Evolutionary conservation across 2,113 vertebrate species (phyloP).

Genomic region (Siniperca knerii): DNA sequence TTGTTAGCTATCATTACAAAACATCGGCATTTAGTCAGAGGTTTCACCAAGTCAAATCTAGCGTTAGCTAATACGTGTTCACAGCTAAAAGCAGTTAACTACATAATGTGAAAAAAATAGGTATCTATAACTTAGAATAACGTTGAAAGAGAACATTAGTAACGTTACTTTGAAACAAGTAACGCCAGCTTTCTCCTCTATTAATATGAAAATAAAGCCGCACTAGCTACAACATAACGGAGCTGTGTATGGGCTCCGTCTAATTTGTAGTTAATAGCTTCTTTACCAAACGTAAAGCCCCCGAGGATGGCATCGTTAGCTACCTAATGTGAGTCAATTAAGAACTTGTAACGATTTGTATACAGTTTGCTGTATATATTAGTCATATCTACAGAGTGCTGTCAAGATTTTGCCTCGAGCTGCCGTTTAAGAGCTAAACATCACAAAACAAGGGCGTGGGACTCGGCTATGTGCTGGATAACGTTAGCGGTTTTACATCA

Average conservation of each 20-base stretch:
- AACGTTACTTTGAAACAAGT: background rate
- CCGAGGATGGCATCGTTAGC: background rate
- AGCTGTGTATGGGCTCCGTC: constrained; percentile 48
- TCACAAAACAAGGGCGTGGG: constrained; percentile 17
- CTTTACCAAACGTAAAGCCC: background rate
- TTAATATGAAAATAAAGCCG: constrained; percentile 43
- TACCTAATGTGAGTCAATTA: rapidly evolving
- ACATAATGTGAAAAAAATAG: background rate
- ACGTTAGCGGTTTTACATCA: background rate
- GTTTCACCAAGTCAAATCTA: background rate
- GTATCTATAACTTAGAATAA: background rate
- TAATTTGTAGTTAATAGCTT: constrained; percentile 16
- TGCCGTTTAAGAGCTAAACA: background rate
- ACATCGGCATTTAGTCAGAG: background rate
- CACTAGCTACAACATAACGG: constrained; percentile 59
- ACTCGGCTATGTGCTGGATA: constrained; percentile 62
- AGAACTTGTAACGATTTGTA: rapidly evolving
- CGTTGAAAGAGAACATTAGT: rapidly evolving
- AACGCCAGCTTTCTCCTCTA: background rate
- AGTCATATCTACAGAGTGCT: rapidly evolving
- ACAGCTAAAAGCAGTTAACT: background rate
- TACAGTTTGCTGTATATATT: background rate
- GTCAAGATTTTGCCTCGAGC: background rate
- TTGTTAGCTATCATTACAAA: background rate
- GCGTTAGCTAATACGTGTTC: background rate